Evolutionary conservation across 1,140 invertebrate species (phyloP).

Genomic region (Triops longicaudatus): DNA sequence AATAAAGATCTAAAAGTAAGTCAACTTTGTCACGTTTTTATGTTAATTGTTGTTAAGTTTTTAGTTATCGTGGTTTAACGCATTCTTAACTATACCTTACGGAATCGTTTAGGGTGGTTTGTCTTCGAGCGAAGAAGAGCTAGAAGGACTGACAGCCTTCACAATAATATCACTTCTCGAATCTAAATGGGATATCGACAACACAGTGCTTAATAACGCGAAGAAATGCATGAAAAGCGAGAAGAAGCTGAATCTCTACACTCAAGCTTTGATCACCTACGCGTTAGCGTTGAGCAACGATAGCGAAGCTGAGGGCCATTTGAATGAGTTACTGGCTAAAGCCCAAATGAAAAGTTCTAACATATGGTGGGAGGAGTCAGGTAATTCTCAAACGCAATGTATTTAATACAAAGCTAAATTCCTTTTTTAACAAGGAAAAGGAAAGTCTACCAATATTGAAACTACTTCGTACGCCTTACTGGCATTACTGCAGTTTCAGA

Average conservation of each 20-base stretch:
- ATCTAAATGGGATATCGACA: slow-evolving; percentile 34
- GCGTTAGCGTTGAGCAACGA: slow-evolving; percentile 45
- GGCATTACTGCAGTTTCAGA: slow-evolving; percentile 49
- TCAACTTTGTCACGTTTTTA: too few species aligned
- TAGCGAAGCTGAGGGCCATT: slow-evolving; percentile 25
- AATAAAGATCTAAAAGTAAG: slow-evolving; percentile 23
- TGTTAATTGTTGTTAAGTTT: too few species aligned
- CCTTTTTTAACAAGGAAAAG: slow-evolving; percentile 36
- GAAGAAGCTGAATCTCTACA: background rate
- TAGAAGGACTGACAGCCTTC: slow-evolving; percentile 55
- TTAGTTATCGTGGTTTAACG: too few species aligned
- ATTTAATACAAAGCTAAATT: background rate
- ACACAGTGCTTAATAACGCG: background rate
- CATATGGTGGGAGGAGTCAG: slow-evolving; percentile 42
- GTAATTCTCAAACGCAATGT: background rate
- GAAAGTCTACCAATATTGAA: slow-evolving; percentile 51
- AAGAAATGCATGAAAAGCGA: background rate
- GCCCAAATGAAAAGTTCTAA: slow-evolving; percentile 35
- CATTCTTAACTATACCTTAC: too few species aligned
- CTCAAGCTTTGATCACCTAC: slow-evolving; percentile 47
- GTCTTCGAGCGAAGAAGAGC: slow-evolving; percentile 46
- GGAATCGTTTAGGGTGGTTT: too few species aligned
- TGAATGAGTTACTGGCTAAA: slow-evolving; percentile 30
- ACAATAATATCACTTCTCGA: slow-evolving; percentile 55
- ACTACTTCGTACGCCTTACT: slow-evolving; percentile 65